These are phyloP conservation scores for Drosophila lacteicornis DNA, from an alignment of 1,140 invertebrate species.

Conservation along the genomic window DNA sequence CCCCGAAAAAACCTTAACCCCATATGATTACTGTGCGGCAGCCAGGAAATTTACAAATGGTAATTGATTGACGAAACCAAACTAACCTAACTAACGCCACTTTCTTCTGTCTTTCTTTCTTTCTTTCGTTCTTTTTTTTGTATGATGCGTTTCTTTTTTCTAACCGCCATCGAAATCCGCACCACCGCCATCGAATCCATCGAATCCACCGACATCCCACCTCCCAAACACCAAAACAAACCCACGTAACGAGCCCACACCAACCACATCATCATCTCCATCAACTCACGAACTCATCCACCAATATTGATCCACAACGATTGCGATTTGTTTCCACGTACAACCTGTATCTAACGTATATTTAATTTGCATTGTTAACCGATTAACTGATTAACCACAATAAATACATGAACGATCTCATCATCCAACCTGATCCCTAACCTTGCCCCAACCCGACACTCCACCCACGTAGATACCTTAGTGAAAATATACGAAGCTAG, in stretches of 20 bases:
- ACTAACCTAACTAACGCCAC: slow-evolving; percentile 64
- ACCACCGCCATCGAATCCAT: slow-evolving; percentile 30
- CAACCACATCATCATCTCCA: background rate
- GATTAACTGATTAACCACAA: slow-evolving; percentile 4
- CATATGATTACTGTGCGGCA: slow-evolving; percentile 42
- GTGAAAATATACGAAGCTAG: slow-evolving; percentile 85
- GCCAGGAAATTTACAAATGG: slow-evolving; percentile 84
- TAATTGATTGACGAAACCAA: slow-evolving; percentile 68
- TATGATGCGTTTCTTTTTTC: slow-evolving; percentile 58
- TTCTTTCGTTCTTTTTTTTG: slow-evolving; percentile 72
- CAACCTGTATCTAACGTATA: slow-evolving; percentile 28
- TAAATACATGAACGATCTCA: slow-evolving; percentile 42
- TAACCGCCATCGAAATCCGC: slow-evolving; percentile 45
- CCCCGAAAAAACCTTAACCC: slow-evolving; percentile 7
- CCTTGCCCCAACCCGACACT: slow-evolving; percentile 1
- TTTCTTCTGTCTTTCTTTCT: slow-evolving; percentile 75
- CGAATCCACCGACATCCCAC: background rate
- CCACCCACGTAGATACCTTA: slow-evolving; percentile 71
- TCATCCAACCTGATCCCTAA: slow-evolving; percentile 8
- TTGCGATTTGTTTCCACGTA: slow-evolving; percentile 31
- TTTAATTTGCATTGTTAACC: slow-evolving; percentile 46
- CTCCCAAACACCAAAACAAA: slow-evolving; percentile 7
- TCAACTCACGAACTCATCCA: slow-evolving; percentile 10
- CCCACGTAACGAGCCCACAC: background rate
- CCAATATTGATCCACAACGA: slow-evolving; percentile 28